Base-by-base conservation (phyloP, 1,140 invertebrate genomes). In the Lutraria rhynchaena region DNA sequence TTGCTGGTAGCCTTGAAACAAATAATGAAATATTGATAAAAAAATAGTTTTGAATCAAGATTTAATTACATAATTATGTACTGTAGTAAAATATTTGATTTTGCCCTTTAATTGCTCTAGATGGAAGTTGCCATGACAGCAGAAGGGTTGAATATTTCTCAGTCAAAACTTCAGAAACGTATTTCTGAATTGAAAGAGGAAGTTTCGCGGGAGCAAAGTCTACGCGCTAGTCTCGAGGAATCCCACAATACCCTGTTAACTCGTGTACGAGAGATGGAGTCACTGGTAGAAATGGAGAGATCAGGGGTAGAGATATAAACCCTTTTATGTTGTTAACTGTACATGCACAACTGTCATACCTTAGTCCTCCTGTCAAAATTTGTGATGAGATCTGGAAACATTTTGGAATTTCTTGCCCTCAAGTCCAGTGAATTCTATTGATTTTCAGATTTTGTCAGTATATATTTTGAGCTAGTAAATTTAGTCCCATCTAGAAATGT, bases 151-250 rank as follows among this genome's bases (percentile, higher is more conserved):
- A 57, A 49, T 13, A 35, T 67, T 5, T 83, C 82, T 3, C 87
- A 88, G 80, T 83, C 86, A 65, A 90, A 88, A 44, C 49, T 89
- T 11, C 71, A 73, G 24, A 75, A 85, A 5, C 63, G 81, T 2
- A 70, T 88, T 22, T 63, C 71, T 7, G 89, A 88, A 55, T 37
- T 90, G 53, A 85, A 89, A 37, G 87, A 88, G 31, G 86, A 90
- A 60, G 78, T 87, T 37, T 13, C 55, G 27, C 81, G 84, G 70
- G 89, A 90, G 65, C 83, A 83, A 63, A 89, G 85, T 74, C 76
- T 90, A 27, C 80, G 89, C 22, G 65, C 81, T n/a, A 88, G 85
- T 33, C 78, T 90, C n/a, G 89, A 90, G 73, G 86, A 87, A 53
- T 90, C 89, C 33, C 89, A 90, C 65, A 84, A 85, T 41, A 86